Base-by-base conservation (phyloP, 1,140 invertebrate species). In the Brachystomella parvula region DNA sequence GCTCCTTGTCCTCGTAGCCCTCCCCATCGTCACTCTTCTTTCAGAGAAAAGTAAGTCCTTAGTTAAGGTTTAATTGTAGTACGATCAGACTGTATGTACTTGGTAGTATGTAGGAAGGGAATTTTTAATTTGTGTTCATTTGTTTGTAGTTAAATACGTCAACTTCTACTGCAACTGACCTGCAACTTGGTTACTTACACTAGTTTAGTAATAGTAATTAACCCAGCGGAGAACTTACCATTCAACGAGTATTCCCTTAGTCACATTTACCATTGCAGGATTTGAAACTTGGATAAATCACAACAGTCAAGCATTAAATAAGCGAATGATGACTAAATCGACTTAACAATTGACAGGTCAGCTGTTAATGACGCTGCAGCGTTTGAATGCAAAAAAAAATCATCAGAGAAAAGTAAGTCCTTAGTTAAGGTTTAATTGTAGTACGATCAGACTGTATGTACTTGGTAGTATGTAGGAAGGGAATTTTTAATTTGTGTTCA, bases 191-290 rank as follows among this genome's bases (percentile, higher is more conserved):
- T n/a, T n/a, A n/a, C n/a, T n/a, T n/a, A n/a, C n/a, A n/a, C n/a
- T n/a, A n/a, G n/a, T n/a, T n/a, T n/a, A n/a, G n/a, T n/a, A n/a
- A n/a, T n/a, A n/a, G n/a, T 67, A 77, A 56, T 56, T 19, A 21
- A 56, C 6, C 26, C 3, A 19, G 17, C 26, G 6, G 17, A n/a
- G n/a, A n/a, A n/a, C 79, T 79, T 81, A 88, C 87, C 89, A 93
- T 84, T 90, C 87, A 63, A 94, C 87, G 58, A 94, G 79, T 73
- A 92, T 84, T 72, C 91, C 91, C 86, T 92, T 92, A 77, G 87
- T 86, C 75, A 92, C 89, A 85, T 93, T 92, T 71, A 93, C 90
- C 90, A 94, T 93, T 68, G 33, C 74, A 53, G n/a, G n/a, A n/a
- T n/a, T n/a, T n/a, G n/a, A n/a, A n/a, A n/a, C n/a, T n/a, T n/a